Percentiles rank a stretch among this genome's conserved stretches.
These are phyloP conservation scores for Anastrepha obliqua DNA, from an alignment of 1,140 invertebrate genomes.

Conservation along the genomic window DNA sequence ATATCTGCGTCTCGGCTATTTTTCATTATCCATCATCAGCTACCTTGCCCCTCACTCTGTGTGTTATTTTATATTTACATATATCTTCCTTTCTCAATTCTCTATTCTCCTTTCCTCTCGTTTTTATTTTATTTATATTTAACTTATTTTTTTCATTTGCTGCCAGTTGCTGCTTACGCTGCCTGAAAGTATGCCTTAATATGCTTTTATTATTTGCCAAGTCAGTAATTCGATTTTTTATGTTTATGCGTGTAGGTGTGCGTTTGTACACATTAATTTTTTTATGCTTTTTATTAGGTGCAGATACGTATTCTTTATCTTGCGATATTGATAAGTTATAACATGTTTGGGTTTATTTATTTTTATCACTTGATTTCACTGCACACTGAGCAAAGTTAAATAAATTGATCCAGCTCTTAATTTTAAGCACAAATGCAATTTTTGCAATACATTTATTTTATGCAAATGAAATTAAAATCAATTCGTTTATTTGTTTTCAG, in stretches of 20 bases:
- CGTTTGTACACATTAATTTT: not conserved
- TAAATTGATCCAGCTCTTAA: too few relatives aligned
- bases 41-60: too few relatives aligned
- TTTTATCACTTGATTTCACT: not conserved
- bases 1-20: not conserved
- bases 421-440: too few relatives aligned
- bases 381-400: too few relatives aligned
- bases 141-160: not conserved
- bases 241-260: not conserved
- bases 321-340: not conserved
- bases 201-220: slow-evolving; percentile 18
- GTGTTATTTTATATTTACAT: too few relatives aligned
- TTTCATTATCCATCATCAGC: too few relatives aligned
- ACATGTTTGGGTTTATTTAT: not conserved
- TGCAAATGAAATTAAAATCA: too few relatives aligned
- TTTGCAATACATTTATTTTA: too few relatives aligned
- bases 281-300: not conserved
- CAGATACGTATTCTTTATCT: not conserved
- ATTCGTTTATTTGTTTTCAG: too few relatives aligned
- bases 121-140: not conserved
- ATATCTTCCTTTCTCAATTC: too few relatives aligned
- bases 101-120: too few relatives aligned
- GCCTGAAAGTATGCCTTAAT: slow-evolving; percentile 32
- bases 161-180: not conserved
- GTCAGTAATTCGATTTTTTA: not conserved